Base-by-base conservation (phyloP, 2,113 vertebrate genomes). In the Rhynchomys soricoides region DNA sequence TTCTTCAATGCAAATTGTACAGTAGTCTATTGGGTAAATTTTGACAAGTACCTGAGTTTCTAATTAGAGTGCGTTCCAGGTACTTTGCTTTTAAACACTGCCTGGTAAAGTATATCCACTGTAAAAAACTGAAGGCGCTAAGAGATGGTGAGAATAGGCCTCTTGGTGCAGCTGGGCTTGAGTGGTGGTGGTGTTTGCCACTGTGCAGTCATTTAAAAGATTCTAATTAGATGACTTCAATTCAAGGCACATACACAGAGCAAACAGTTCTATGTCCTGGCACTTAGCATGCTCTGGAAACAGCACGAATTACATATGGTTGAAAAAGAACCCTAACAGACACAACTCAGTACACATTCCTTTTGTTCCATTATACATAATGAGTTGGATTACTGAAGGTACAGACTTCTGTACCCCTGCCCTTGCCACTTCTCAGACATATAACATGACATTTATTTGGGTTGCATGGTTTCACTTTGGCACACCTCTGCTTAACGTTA, bases 291-390 rank as follows among this genome's bases (percentile, higher is more conserved):
- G 26, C 77, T 71, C 62, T 62, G 71, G 34, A 68, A 81, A 89
- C 6, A 87, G 40, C 40, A 52, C 48, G 29, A 90, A 55, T 68
- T 52, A 89, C 86, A 1, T 52, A 37, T 10, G 55, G 24, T 9
- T 83, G 52, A 87, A 97, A 95, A 89, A 86, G n/a, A 89, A 79
- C 50, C 40, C 9, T 81, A 52, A 90, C 59, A 83, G 59, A 40
- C 26, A 83, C 29, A 13, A 19, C 40, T n/a, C 4, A 26, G 22
- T 17, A 82, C 15, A 59, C 16, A 62, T 43, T 62, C n/a, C 15
- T 62, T 83, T 83, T 8, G 1, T 45, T 16, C 81, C 26, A 45
- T 64, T 59, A 59, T 57, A 40, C 52, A 48, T 45, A 90, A 70
- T 86, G 52, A 74, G 50, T 50, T 48, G 40, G 37, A 62, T 57